Percentiles rank a stretch among this genome's conserved stretches.
phyloP scores from a whole-genome alignment of 2,888 invertebrate species.

The Trisateles emortualis region DNA sequence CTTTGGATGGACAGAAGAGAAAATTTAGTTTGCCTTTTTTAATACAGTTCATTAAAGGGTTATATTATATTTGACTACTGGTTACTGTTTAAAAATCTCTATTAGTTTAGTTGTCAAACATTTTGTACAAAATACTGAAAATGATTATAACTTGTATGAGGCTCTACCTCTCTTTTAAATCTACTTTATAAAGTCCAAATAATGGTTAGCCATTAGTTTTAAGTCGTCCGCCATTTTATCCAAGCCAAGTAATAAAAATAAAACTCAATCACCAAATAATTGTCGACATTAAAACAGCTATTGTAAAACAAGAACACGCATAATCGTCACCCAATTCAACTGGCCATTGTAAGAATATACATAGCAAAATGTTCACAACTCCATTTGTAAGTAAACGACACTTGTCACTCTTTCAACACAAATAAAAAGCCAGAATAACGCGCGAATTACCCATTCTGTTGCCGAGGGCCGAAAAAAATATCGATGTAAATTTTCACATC shows the following conservation, averaged over 20 bases:
- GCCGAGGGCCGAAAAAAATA: slow-evolving; percentile 54
- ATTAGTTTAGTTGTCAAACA: too few species aligned
- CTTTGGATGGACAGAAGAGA: too few species aligned
- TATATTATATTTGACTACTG: too few species aligned
- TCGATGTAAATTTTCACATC: slow-evolving; percentile 51
- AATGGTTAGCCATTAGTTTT: neutral
- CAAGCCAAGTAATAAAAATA: neutral
- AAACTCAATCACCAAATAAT: neutral
- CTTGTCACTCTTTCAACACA: slow-evolving; percentile 64
- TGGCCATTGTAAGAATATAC: slow-evolving; percentile 44
- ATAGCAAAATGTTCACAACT: slow-evolving; percentile 52
- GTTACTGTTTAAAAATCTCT: too few species aligned
- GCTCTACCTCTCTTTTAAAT: neutral
- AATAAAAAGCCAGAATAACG: slow-evolving; percentile 47
- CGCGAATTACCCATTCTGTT: slow-evolving; percentile 55
- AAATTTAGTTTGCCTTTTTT: too few species aligned
- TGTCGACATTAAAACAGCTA: neutral
- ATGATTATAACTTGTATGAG: too few species aligned
- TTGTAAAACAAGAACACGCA: slow-evolving; percentile 43
- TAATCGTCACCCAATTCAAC: slow-evolving; percentile 48
- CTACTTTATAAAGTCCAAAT: neutral
- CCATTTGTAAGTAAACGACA: slow-evolving; percentile 59
- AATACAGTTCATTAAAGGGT: too few species aligned
- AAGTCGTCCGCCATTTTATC: neutral
- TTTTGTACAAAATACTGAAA: too few species aligned